These are phyloP conservation scores for Sinocyclocheilus grahami DNA, from an alignment of 2,113 vertebrate genomes.

Conservation along the genomic window DNA sequence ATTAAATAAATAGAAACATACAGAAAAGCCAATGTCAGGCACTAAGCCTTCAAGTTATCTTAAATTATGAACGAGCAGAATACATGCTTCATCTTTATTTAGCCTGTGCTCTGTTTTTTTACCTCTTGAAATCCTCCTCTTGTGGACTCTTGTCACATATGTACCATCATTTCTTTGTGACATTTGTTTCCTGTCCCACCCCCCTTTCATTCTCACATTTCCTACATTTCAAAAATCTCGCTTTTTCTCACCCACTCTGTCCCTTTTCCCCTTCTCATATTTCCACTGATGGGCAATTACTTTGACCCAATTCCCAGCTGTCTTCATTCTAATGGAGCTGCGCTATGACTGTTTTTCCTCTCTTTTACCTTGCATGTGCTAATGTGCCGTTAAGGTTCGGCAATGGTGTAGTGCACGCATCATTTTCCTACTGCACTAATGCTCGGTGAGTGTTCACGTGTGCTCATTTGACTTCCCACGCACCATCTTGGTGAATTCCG, in stretches of 20 bases:
- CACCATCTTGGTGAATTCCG: neutral
- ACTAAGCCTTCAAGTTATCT: constrained; percentile 28
- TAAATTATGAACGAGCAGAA: constrained; percentile 43
- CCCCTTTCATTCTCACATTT: constrained; percentile 13
- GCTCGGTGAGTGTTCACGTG: neutral
- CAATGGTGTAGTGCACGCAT: neutral
- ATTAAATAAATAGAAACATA: constrained; percentile 15
- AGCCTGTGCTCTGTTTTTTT: neutral
- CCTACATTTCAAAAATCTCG: neutral
- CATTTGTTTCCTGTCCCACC: constrained; percentile 4
- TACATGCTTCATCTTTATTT: constrained; percentile 8
- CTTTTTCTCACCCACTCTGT: neutral
- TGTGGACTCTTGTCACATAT: neutral
- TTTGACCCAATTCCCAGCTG: constrained; percentile 41
- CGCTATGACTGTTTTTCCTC: constrained; percentile 48
- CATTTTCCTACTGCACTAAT: neutral
- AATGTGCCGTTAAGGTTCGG: constrained; percentile 1
- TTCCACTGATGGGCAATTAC: constrained; percentile 51
- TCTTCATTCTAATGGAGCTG: constrained; percentile 41
- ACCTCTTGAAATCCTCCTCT: neutral
- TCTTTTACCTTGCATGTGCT: constrained; percentile 20
- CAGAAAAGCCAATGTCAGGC: neutral
- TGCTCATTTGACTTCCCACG: neutral
- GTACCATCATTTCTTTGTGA: neutral
- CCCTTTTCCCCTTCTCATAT: neutral